A percentile compares a stretch with the other conserved stretches of the same genome.
These are phyloP conservation scores for Okamejei kenojei DNA, from an alignment of 2,797 vertebrate genomes.

Conservation along the genomic window DNA sequence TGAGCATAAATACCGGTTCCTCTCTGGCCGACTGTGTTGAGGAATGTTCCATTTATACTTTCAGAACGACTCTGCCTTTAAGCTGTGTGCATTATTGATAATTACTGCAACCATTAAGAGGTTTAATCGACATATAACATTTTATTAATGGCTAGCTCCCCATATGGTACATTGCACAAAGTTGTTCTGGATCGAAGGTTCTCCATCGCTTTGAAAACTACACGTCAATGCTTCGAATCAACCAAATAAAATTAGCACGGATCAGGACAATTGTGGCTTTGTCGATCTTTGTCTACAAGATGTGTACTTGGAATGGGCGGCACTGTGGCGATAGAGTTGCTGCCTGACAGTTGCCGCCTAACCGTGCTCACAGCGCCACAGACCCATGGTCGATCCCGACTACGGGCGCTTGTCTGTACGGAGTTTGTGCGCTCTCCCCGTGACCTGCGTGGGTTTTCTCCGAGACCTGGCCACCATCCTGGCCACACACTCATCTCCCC, in stretches of 20 bases:
- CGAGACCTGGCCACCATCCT: too few species aligned
- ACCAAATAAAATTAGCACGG: background rate
- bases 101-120: background rate
- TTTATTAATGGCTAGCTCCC: background rate
- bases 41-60: background rate
- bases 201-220: background rate
- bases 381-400: too few species aligned
- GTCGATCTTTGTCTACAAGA: too few species aligned
- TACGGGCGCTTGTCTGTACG: too few species aligned
- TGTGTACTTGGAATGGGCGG: too few species aligned
- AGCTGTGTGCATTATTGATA: constrained; percentile 3
- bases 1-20: background rate
- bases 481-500: too few species aligned
- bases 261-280: background rate
- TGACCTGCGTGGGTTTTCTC: too few species aligned
- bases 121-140: background rate
- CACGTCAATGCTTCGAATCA: background rate
- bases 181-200: background rate
- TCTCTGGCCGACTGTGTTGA: background rate
- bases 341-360: too few species aligned
- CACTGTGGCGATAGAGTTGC: too few species aligned
- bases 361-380: too few species aligned
- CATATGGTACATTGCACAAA: background rate
- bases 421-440: too few species aligned
- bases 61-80: background rate